A percentile compares a stretch with the other conserved stretches of the same genome.
Evolutionary conservation across 2,113 vertebrate species (phyloP).

Genomic region (Condylura cristata): DNA sequence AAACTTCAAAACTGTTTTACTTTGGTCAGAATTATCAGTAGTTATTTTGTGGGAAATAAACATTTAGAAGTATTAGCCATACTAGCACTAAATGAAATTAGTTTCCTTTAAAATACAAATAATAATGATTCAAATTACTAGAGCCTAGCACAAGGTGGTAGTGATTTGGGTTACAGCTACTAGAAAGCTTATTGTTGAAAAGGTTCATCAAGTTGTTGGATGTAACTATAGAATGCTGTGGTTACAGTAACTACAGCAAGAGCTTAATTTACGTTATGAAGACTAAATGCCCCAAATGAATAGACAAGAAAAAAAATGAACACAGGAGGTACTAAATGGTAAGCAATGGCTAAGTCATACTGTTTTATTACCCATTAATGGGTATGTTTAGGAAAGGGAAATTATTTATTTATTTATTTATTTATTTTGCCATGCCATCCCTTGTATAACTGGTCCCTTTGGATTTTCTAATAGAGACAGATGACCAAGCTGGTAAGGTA

Average conservation of each 20-base stretch:
- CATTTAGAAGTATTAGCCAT: neutral
- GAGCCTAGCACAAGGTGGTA: neutral
- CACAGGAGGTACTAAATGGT: neutral
- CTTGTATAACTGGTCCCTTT: slow-evolving; percentile 38
- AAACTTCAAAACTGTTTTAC: neutral
- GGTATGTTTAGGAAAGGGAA: neutral
- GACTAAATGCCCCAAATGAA: slow-evolving; percentile 20
- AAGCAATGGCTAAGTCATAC: neutral
- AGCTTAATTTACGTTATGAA: slow-evolving; percentile 48
- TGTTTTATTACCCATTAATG: neutral
- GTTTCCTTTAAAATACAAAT: slow-evolving; percentile 50
- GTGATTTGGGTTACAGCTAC: slow-evolving; percentile 20
- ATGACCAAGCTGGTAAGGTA: neutral
- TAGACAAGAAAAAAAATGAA: slow-evolving; percentile 6
- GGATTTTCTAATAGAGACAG: slow-evolving; percentile 22
- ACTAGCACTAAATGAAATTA: slow-evolving; percentile 49
- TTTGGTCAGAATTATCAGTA: neutral
- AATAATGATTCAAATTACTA: neutral
- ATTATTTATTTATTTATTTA: too few species aligned
- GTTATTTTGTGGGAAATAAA: slow-evolving; percentile 14
- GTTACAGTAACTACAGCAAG: slow-evolving; percentile 64
- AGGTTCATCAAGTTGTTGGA: slow-evolving; percentile 32
- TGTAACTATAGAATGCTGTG: slow-evolving; percentile 54
- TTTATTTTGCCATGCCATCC: neutral
- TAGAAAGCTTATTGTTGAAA: slow-evolving; percentile 48